Evolutionary conservation across 1,140 invertebrate species (phyloP).

Genomic region (Halictus rubicundus): DNA sequence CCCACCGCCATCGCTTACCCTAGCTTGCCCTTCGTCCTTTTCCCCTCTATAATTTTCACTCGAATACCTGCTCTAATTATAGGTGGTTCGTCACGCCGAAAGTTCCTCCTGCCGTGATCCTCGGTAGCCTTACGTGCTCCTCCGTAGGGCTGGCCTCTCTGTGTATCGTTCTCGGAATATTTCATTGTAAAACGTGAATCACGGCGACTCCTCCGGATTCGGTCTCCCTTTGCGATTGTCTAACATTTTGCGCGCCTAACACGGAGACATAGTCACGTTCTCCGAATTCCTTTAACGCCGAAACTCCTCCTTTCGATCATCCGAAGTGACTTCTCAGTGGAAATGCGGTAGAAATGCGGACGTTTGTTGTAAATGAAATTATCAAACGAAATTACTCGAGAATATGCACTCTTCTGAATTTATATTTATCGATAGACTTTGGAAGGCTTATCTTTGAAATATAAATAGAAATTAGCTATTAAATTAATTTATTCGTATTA

Average conservation of each 20-base stretch:
- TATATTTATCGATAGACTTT: too few relatives aligned
- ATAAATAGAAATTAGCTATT: too few relatives aligned
- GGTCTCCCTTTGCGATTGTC: not conserved
- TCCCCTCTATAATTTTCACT: slow-evolving; percentile 71
- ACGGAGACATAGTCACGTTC: not conserved
- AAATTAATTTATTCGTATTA: too few relatives aligned
- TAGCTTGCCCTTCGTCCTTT: slow-evolving; percentile 57
- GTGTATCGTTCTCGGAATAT: slow-evolving; percentile 6
- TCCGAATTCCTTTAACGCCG: too few relatives aligned
- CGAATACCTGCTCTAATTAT: slow-evolving; percentile 77
- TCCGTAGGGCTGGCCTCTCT: not conserved
- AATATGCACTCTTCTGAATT: too few relatives aligned
- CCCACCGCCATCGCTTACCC: slow-evolving; percentile 29
- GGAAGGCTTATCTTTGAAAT: too few relatives aligned
- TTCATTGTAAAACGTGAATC: not conserved
- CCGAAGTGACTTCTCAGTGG: too few relatives aligned
- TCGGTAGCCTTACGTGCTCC: slow-evolving; percentile 40
- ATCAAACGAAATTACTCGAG: too few relatives aligned
- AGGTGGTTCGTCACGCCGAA: slow-evolving; percentile 67
- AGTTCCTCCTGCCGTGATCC: slow-evolving; percentile 44
- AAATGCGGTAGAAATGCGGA: too few relatives aligned
- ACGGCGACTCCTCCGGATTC: not conserved
- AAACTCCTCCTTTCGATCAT: not conserved
- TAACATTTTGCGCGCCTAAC: not conserved
- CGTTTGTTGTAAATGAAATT: too few relatives aligned